Percentiles rank a stretch among this genome's conserved stretches.
Conservation (phyloP, 2,113 vertebrate species). For the Phoenicopterus ruber region DNA sequence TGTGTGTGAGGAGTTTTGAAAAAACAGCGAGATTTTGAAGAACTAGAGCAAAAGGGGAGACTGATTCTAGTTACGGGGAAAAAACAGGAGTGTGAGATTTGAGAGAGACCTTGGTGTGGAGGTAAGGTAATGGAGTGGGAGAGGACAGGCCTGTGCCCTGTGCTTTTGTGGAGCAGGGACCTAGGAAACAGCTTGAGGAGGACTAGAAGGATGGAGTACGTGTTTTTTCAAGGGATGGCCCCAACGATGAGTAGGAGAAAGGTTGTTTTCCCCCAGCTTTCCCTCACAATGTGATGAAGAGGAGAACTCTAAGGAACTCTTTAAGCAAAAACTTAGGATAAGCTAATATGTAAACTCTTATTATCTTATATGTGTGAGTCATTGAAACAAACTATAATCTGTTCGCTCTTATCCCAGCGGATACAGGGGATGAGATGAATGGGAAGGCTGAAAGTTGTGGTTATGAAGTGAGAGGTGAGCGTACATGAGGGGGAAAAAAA, state of each 20-base stretch:
- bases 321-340: neutral
- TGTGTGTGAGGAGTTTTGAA: neutral
- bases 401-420: rapidly evolving
- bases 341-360: neutral
- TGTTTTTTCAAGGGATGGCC: neutral
- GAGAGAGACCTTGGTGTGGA: neutral
- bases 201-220: rapidly evolving
- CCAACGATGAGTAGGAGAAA: neutral
- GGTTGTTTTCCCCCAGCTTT: too few relatives aligned
- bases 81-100: neutral
- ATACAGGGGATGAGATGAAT: neutral
- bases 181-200: neutral
- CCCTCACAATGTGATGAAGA: neutral
- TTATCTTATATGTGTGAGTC: neutral
- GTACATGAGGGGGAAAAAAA: neutral
- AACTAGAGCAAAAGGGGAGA: neutral
- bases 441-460: neutral
- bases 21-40: neutral
- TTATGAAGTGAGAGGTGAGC: neutral
- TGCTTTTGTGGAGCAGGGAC: neutral
- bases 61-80: neutral
- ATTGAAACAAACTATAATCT: neutral
- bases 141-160: neutral
- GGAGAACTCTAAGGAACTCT: neutral
- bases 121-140: neutral